Evolutionary conservation across 37 sponge, comb jelly and placozoan species (phyloP).

Genomic region (Halichondria panicea): DNA sequence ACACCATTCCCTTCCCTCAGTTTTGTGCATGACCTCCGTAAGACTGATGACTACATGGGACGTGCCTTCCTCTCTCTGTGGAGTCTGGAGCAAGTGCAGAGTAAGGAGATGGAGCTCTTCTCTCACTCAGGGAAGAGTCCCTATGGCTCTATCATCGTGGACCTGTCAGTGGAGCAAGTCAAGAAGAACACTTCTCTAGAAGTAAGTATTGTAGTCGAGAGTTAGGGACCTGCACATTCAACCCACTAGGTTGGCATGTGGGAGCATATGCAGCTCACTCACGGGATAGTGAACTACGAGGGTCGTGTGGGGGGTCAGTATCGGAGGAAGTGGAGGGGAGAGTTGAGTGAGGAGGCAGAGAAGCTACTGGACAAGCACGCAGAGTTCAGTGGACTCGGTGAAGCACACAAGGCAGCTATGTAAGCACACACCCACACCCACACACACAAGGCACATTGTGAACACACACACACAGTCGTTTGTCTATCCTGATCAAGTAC

Average conservation of each 20-base stretch:
- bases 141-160: slow-evolving; percentile 21
- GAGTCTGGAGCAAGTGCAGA: slow-evolving; percentile 7
- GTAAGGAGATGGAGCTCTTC: slow-evolving; percentile 18
- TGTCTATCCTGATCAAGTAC: slow-evolving; percentile 51
- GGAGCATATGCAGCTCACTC: slow-evolving; percentile 19
- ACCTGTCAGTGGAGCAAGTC: slow-evolving; percentile 4
- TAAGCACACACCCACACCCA: slow-evolving; percentile 3
- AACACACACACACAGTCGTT: slow-evolving; percentile 17
- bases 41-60: slow-evolving; percentile 64
- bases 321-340: slow-evolving; percentile 23
- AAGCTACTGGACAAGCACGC: slow-evolving; percentile 45
- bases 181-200: not conserved
- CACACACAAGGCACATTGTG: not conserved
- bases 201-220: not conserved
- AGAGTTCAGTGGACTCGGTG: slow-evolving; percentile 22
- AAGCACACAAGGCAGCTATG: slow-evolving; percentile 32
- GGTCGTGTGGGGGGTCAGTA: slow-evolving; percentile 12
- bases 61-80: slow-evolving; percentile 36
- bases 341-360: not conserved
- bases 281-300: slow-evolving; percentile 9
- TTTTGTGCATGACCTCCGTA: slow-evolving; percentile 27
- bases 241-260: not conserved
- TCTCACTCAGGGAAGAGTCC: slow-evolving; percentile 48
- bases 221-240: not conserved
- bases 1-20: no score